A percentile compares a stretch with the other conserved stretches of the same genome.
These are phyloP conservation scores for Oasisia sp. DNA, from an alignment of 2,888 invertebrate species.

Conservation along the genomic window DNA sequence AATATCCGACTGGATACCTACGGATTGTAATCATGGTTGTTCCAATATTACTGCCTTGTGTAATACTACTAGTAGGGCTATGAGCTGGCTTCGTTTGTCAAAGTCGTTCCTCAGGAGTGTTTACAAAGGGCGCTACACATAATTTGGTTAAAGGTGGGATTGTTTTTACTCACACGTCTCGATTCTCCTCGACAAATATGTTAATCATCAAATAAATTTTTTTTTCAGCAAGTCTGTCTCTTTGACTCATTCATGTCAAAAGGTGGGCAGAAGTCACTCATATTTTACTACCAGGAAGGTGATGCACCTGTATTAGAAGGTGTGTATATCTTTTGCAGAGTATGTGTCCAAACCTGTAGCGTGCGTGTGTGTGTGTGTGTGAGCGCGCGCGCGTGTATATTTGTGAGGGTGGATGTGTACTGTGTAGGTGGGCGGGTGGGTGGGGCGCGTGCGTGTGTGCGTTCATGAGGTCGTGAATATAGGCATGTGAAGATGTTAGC, in stretches of 20 bases:
- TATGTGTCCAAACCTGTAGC: not conserved
- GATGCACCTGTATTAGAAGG: slow-evolving; percentile 73
- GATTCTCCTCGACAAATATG: not conserved
- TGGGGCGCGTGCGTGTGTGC: not conserved
- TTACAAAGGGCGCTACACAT: no score
- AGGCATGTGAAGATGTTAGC: no score
- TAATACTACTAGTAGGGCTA: no score
- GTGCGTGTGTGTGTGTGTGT: not conserved
- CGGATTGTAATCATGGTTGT: no score
- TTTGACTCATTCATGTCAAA: slow-evolving; percentile 70
- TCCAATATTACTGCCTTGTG: no score
- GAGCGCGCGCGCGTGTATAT: no score
- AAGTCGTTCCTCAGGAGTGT: no score
- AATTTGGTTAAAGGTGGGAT: not conserved
- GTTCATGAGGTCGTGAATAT: no score
- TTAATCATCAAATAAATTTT: not conserved
- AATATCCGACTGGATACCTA: no score
- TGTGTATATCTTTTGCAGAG: slow-evolving; percentile 29
- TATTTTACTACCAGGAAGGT: slow-evolving; percentile 77
- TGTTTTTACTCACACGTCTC: not conserved
- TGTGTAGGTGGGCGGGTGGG: not conserved
- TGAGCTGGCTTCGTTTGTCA: no score
- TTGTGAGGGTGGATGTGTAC: not conserved
- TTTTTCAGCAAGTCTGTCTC: slow-evolving; percentile 47
- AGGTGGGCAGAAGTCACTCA: slow-evolving; percentile 73